Base-by-base conservation (phyloP, 2,797 vertebrate species). In the Euthynnus affinis region DNA sequence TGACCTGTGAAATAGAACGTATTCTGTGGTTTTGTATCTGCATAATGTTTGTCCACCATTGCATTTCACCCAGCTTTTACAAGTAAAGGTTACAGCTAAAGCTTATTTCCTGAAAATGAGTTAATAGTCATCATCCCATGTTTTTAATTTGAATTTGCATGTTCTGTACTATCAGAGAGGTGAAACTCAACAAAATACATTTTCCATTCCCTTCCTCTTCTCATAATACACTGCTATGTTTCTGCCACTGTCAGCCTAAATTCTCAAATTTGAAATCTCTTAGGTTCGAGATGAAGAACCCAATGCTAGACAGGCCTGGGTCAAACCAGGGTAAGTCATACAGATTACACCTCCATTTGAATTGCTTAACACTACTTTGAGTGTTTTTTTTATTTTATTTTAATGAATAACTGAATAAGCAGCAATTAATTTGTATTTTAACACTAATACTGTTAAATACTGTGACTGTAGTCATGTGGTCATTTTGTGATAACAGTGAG, bases 301-400 rank as follows among this genome's bases (percentile, higher is more conserved):
- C 81, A 92, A 90, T 7, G 92, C 92, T 2, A 95, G 95, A 88
- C 96, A 97, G 73, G 96, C 96, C 48, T 99, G 97, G 97, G 92
- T 96, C 85, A 98, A 97, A 91, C 94, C 96, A 86, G 96, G 97
- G 98, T 99, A 93, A 96, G 97, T 95, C 15, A n/a, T 9, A 25
- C 20, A 18, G 1, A 70, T 70, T 15, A 42, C 6, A 6, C 10
- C 7, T 15, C 49, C 9, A 15, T 71, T 46, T 58, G 9, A 9
- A 18, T 66, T 37, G 12, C 12, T 29, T 1, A 42, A 22, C 8
- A 23, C 15, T 25, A 46, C 57, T 40, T 13, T 46, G 4, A 13
- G 22, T 48, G 12, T 34, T 8, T 10, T 49, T 29, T 46, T 61
- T 59, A 15, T 40, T 5, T 49, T 10, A 25, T 67, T 32, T 74